phyloP scores from a whole-genome alignment of 2,113 vertebrate genomes.

The Tamias sibiricus region DNA sequence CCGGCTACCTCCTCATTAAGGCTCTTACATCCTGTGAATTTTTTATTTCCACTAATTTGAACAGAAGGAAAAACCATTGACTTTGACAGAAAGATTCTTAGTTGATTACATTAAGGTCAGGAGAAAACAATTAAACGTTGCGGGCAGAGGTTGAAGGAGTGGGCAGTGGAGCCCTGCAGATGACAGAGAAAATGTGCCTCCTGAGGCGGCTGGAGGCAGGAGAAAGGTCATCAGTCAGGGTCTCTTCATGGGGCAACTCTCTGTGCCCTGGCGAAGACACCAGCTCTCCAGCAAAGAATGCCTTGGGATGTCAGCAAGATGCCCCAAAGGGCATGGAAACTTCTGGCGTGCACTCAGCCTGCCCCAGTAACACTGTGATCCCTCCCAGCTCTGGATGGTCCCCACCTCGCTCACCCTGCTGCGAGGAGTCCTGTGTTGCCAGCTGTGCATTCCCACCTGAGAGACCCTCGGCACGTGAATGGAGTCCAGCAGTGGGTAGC shows the following conservation, averaged over 20 bases:
- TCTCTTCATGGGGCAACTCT: rapidly evolving
- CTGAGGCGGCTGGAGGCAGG: background rate
- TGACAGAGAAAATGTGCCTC: background rate
- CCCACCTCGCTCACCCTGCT: background rate
- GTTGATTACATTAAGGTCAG: too few relatives aligned
- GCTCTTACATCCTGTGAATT: too few relatives aligned
- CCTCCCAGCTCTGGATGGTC: too few relatives aligned
- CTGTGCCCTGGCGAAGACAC: background rate
- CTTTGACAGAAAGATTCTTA: too few relatives aligned
- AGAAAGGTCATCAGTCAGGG: background rate
- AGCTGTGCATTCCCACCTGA: too few relatives aligned
- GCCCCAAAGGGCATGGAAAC: background rate
- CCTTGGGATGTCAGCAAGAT: rapidly evolving
- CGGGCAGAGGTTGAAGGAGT: background rate
- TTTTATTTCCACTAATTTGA: background rate
- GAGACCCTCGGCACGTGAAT: background rate
- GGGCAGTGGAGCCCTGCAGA: background rate
- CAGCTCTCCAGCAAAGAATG: background rate
- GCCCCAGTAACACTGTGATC: background rate
- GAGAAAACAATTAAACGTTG: too few relatives aligned
- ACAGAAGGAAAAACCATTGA: background rate
- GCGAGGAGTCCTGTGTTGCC: too few relatives aligned
- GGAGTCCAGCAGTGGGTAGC: background rate
- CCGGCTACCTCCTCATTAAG: too few relatives aligned
- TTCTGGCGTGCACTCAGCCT: rapidly evolving